Base-by-base conservation (phyloP, 2,113 vertebrate species). In the Daphoenositta chrysoptera region DNA sequence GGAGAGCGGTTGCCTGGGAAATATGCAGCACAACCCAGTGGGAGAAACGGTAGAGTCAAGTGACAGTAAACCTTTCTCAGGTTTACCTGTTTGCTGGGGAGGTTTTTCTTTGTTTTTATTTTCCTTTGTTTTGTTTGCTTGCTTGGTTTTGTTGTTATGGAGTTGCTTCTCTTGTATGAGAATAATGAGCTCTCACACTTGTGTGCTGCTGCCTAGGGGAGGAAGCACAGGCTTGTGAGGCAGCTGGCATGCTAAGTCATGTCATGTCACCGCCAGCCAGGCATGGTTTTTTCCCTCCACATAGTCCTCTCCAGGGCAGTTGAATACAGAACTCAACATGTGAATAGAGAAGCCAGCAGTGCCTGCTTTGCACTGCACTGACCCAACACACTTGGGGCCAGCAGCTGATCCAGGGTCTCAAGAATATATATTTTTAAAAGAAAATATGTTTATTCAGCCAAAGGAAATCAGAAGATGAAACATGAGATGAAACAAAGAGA, bases 1-100 rank as follows among this genome's bases (percentile, higher is more conserved):
- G 91, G 73, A 77, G 28, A 83, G 70, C 8, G 3, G 93, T 84
- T 91, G 72, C 90, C 82, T 95, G 79, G 93, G 88, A 95, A 82
- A 87, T 77, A 13, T 5, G 39, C 81, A 35, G 77, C 47, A 90
- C 27, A 13, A 15, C 17, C 19, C 1, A 14, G 31, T 30, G 48
- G 39, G 65, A 85, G 44, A 81, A 93, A 83, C 9, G 23, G 83
- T 16, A 50, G 60, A 63, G 66, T 96, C 93, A 78, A 94, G 82
- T 96, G 94, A 93, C 90, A 91, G 47, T 39, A 53, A 68, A 44
- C 72, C 39, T 18, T 63, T 91, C 89, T 97, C 81, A 42, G 65
- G 76, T 94, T 96, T 84, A 93, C 84, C 37, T 87, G 28, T 35
- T 80, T 45, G 53, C 15, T 84, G 39, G 3, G 31, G 1, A 0